phyloP scores from a whole-genome alignment of 2,888 invertebrate species.

The Cephus rjabovi region DNA sequence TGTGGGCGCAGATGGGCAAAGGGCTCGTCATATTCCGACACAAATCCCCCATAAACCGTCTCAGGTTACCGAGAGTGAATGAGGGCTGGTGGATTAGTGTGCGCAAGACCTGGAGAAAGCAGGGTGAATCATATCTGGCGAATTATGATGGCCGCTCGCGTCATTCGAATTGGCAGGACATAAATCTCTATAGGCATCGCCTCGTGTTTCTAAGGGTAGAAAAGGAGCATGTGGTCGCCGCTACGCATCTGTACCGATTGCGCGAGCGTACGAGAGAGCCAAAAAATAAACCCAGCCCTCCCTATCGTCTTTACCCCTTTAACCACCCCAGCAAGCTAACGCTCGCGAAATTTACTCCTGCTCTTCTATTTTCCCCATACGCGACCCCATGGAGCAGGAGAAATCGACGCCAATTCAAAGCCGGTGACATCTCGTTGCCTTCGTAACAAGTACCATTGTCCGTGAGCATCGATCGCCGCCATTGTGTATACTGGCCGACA shows the following conservation, averaged over 20 bases:
- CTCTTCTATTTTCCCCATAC: conserved; percentile 32
- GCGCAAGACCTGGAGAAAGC: conserved; percentile 16
- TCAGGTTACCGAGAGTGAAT: conserved; percentile 46
- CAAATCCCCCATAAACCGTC: conserved; percentile 50
- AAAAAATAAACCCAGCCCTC: conserved; percentile 16
- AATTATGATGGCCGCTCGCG: conserved; percentile 33
- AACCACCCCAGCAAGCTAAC: neutral
- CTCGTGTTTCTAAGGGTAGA: conserved; percentile 11
- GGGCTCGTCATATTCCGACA: conserved; percentile 43
- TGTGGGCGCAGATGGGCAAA: conserved; percentile 37
- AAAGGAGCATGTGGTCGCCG: conserved; percentile 18
- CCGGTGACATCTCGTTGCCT: conserved; percentile 63
- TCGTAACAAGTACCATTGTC: conserved; percentile 63
- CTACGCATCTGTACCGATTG: conserved; percentile 5
- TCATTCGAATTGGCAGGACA: conserved; percentile 36
- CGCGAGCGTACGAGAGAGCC: conserved; percentile 17
- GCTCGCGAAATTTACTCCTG: conserved; percentile 6
- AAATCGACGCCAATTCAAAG: conserved; percentile 57
- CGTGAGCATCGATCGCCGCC: conserved; percentile 46
- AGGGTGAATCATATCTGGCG: conserved; percentile 41
- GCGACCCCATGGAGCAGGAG: neutral
- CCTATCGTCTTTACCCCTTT: neutral
- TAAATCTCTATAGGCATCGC: conserved; percentile 22
- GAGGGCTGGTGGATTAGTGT: conserved; percentile 4
- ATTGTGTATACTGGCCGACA: conserved; percentile 27